These are phyloP conservation scores for Pristionchus fissidentatus DNA, from an alignment of 2,888 invertebrate genomes.

Conservation along the genomic window DNA sequence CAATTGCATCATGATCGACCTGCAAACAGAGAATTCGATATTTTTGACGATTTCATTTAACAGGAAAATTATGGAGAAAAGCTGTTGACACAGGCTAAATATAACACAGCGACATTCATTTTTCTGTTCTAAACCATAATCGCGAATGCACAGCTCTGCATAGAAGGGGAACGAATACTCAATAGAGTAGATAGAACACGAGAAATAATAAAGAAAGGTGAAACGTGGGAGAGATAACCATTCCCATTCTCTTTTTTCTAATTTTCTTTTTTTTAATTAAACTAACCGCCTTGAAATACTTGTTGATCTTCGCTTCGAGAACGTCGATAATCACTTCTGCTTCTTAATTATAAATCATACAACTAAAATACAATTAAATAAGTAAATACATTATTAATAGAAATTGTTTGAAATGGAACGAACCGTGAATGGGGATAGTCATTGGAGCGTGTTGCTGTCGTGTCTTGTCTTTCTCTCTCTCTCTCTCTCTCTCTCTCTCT, in stretches of 20 bases:
- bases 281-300: conserved; percentile 16
- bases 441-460: background rate
- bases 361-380: background rate
- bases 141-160: too few species aligned
- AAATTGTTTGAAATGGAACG: conserved; percentile 6
- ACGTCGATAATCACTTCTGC: conserved; percentile 40
- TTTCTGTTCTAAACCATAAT: too few species aligned
- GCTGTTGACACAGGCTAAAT: too few species aligned
- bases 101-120: too few species aligned
- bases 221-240: background rate
- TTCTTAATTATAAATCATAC: background rate
- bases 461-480: background rate
- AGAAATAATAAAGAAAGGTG: background rate
- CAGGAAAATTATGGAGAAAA: too few species aligned
- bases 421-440: conserved; percentile 18
- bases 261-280: background rate
- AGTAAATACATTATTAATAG: background rate
- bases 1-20: conserved; percentile 25
- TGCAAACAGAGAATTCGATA: too few species aligned
- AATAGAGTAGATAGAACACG: background rate
- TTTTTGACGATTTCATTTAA: too few species aligned
- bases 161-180: background rate
- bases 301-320: conserved; percentile 35
- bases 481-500: background rate
- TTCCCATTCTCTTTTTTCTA: too few species aligned